Base-by-base conservation (phyloP, 2,888 invertebrate genomes). In the Rhyacophila evoluta region DNA sequence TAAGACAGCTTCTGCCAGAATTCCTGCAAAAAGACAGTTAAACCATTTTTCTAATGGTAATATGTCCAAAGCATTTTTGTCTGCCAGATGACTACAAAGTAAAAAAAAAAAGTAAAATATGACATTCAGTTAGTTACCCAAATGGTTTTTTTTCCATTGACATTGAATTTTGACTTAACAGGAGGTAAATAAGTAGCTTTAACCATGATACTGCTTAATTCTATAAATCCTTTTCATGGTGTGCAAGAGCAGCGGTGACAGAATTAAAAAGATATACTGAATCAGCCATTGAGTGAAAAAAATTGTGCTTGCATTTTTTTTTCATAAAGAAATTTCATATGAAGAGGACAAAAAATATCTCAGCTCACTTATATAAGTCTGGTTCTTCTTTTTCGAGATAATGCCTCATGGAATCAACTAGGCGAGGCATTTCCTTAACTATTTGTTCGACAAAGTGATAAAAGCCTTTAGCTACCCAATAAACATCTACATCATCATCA, bases 391-490 rank as follows among this genome's bases (percentile, higher is more conserved):
- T 94, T 85, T 94, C 94, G 10, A 97, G 86, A 85, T 95, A 88
- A 36, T 87, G 89, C 72, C 89, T 91, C 11, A 94, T 92, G 2
- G 92, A 90, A 79, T 95, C 94, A 82, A 93, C 91, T 3, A 95
- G 86, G 82, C 92, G 92, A 0, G 89, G 88, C 25, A 93, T 87
- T 82, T 95, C 94, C 69, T 90, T 89, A 83, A 92, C 91, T 85
- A 94, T 93, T 83, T 91, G 92, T 55, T 91, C 89, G 1, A 95
- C 92, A 72, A 93, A 91, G 79, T 92, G 92, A 78, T 94, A 93
- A 83, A 97, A 93, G 19, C 92, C 93, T 85, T 94, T 94, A 0
- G 94, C 91, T 70, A 97, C 88, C 95, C 96, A 97, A 88, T 95
- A 97, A 0, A 94, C 92, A 83, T 96, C 95, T 0, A 94, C 92